These are phyloP conservation scores for Plotosus lineatus DNA, from an alignment of 2,113 vertebrate species.

Conservation along the genomic window DNA sequence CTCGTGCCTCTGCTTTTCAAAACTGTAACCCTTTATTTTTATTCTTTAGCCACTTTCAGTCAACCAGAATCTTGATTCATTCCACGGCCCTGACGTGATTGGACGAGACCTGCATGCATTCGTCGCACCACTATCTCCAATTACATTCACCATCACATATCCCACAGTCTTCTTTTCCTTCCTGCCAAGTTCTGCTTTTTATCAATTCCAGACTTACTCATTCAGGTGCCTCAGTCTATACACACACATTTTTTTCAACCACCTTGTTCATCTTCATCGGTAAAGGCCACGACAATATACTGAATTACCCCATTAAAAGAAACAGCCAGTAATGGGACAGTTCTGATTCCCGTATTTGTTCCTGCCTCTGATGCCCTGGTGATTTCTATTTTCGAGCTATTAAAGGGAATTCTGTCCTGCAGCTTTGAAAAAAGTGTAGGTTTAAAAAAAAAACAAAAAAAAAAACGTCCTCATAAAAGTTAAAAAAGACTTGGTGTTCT, in stretches of 20 bases:
- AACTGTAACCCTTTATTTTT: background rate
- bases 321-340: background rate
- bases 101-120: background rate
- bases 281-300: conserved; percentile 6
- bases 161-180: conserved; percentile 27
- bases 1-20: background rate
- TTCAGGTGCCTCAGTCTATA: background rate
- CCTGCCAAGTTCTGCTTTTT: conserved; percentile 39
- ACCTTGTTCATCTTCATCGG: background rate
- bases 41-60: background rate
- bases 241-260: conserved; percentile 2
- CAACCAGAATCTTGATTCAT: background rate
- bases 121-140: background rate
- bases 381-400: background rate
- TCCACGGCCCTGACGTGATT: background rate
- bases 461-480: background rate
- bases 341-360: background rate
- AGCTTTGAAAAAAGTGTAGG: background rate
- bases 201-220: conserved; percentile 18
- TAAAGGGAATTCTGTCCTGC: background rate
- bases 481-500: background rate
- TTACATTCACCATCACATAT: conserved; percentile 6
- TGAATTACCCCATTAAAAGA: background rate
- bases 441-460: background rate
- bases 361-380: background rate